Base-by-base conservation (phyloP, 2,888 invertebrate species). In the Vesta saturnalis region DNA sequence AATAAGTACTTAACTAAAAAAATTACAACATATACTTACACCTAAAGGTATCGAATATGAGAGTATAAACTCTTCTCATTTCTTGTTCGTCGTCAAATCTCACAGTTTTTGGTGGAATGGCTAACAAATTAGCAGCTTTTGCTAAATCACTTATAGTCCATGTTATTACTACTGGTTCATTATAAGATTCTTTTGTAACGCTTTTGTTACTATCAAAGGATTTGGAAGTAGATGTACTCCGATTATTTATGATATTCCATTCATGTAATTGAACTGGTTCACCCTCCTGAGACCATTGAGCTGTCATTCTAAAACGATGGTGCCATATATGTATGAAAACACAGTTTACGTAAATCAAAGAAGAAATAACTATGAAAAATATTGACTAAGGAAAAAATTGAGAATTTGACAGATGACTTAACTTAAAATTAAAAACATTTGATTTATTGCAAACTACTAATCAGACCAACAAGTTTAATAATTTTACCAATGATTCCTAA, bases 11-110 rank as follows among this genome's bases (percentile, higher is more conserved):
- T 8, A 6, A 46, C n/a, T 46, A 5, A 4, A 14, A 30, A 23
- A 23, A 57, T 30, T 39, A 6, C 21, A 61, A 4, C 22, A 21
- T 43, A n/a, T 54, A 85, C 91, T 89, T 83, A 92, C 92, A 92
- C 81, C 92, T 85, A 73, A 91, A 89, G 0, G 92, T 91, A 77
- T 92, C 92, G 80, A 92, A 92, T 73, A 92, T 90, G 35, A 92
- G 85, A 0, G 91, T 89, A 76, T 91, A 91, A 19, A 92, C 92
- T 72, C 90, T 85, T 66, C 92, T 84, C 91, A 92, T 92, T 78
- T 92, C 91, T 64, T 91, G 91, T 75, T 92, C 91, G 77, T 92
- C 90, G 1, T 80, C 80, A 74, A 90, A 90, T 14, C 82, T 76
- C 0, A 87, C 87, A 0, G 79, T 74, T 64, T 83, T 70, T 0